Evolutionary conservation across 2,888 invertebrate genomes (phyloP).

Genomic region (Stenodera caucasica): DNA sequence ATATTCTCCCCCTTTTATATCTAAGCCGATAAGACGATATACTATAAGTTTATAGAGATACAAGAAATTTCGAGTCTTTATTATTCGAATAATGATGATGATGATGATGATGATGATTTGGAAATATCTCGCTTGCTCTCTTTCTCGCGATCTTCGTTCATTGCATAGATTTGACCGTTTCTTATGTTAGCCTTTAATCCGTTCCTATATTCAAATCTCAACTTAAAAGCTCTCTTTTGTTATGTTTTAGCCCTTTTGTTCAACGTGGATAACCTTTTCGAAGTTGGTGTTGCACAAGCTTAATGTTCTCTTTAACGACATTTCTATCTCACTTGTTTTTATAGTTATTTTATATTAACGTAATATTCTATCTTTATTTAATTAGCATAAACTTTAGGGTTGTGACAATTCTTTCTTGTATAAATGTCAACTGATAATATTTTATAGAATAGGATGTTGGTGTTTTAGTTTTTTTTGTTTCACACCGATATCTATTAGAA

Average conservation of each 20-base stretch:
- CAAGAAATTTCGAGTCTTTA: neutral
- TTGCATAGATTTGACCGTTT: slow-evolving; percentile 8
- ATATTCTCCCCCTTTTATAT: slow-evolving; percentile 12
- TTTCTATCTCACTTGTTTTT: neutral
- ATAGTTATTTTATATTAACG: no score
- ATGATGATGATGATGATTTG: neutral
- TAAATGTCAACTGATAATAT: slow-evolving; percentile 26
- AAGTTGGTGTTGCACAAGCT: neutral
- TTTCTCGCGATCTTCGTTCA: neutral
- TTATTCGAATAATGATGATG: neutral
- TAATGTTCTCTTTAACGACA: neutral
- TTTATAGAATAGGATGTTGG: neutral
- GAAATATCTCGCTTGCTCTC: neutral
- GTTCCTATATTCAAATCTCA: slow-evolving; percentile 49
- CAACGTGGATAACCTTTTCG: slow-evolving; percentile 48
- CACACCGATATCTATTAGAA: neutral
- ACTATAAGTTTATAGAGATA: neutral
- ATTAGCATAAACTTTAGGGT: no score
- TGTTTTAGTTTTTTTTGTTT: no score
- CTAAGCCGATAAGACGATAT: slow-evolving; percentile 20
- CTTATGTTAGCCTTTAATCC: slow-evolving; percentile 37
- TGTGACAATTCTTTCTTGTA: no score
- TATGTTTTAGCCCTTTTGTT: slow-evolving; percentile 54
- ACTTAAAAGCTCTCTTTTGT: slow-evolving; percentile 53
- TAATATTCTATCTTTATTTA: no score